phyloP scores from a whole-genome alignment of 2,113 vertebrate species.

The Herpailurus yagouaroundi region DNA sequence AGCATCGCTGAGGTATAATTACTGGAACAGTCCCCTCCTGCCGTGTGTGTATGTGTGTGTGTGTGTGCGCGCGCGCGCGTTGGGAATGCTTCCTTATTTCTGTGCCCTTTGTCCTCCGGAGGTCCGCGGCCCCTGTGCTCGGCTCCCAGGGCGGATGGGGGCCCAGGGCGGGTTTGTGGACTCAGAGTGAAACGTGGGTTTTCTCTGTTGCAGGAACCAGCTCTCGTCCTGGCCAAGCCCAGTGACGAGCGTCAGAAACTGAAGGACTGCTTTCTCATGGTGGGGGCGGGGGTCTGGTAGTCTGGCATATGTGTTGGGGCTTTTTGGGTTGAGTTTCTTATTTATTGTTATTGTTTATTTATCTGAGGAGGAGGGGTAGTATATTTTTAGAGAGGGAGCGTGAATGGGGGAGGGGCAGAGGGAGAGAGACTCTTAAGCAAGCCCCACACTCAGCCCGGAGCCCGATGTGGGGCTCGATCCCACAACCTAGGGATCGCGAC shows the following conservation, averaged over 20 bases:
- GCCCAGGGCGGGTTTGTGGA: fast-evolving
- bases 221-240: neutral
- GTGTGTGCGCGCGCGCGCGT: fast-evolving
- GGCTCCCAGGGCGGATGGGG: neutral
- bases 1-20: neutral
- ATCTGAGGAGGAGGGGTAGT: no score
- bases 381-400: no score
- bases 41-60: no score
- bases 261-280: neutral
- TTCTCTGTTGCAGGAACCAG: neutral
- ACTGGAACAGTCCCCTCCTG: no score
- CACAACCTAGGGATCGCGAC: no score
- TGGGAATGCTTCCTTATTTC: neutral
- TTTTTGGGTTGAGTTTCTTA: neutral
- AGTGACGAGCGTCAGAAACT: neutral
- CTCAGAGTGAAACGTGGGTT: neutral
- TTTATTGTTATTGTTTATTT: no score
- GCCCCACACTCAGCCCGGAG: no score
- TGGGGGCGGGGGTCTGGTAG: neutral
- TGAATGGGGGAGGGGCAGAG: no score
- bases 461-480: no score
- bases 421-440: no score
- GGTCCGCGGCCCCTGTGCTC: fast-evolving
- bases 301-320: neutral
- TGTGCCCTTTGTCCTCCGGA: fast-evolving